Evolutionary conservation across 2,888 invertebrate genomes (phyloP).

Genomic region (Crematogaster levior): DNA sequence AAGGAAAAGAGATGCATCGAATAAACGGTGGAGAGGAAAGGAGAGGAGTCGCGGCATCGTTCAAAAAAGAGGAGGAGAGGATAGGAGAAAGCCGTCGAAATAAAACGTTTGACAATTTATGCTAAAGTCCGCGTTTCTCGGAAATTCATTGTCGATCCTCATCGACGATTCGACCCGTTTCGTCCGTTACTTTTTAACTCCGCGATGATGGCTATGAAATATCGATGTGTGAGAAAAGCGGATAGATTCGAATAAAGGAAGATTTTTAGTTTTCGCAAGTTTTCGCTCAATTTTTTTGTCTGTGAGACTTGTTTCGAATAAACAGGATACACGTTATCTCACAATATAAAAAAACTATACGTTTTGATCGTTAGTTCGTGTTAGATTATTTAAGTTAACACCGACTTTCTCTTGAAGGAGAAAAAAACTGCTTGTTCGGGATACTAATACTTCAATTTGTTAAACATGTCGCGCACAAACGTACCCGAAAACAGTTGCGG

Average conservation of each 20-base stretch:
- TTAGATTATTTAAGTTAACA: background rate
- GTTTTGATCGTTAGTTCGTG: background rate
- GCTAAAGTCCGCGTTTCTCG: constrained; percentile 80
- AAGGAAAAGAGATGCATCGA: background rate
- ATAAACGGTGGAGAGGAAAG: background rate
- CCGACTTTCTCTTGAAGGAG: background rate
- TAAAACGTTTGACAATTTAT: constrained; percentile 79
- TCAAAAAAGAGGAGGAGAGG: constrained; percentile 47
- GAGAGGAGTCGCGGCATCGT: background rate
- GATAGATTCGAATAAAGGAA: constrained; percentile 27
- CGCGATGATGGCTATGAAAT: constrained; percentile 25
- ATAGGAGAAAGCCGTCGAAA: constrained; percentile 67
- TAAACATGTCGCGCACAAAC: constrained; percentile 39
- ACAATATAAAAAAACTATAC: background rate
- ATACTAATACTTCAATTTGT: constrained; percentile 46
- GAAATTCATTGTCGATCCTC: constrained; percentile 83
- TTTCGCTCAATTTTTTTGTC: constrained; percentile 57
- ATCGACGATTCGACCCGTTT: constrained; percentile 75
- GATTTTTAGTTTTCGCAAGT: constrained; percentile 34
- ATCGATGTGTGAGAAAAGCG: constrained; percentile 62
- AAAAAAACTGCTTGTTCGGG: background rate
- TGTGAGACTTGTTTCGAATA: constrained; percentile 24
- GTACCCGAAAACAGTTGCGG: constrained; percentile 60
- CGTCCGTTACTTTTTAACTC: constrained; percentile 64
- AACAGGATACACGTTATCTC: background rate